Percentiles rank a stretch among this genome's conserved stretches.
Conservation (phyloP, 35 echinoderm and acorn worm genomes). For the Apostichopus californicus region DNA sequence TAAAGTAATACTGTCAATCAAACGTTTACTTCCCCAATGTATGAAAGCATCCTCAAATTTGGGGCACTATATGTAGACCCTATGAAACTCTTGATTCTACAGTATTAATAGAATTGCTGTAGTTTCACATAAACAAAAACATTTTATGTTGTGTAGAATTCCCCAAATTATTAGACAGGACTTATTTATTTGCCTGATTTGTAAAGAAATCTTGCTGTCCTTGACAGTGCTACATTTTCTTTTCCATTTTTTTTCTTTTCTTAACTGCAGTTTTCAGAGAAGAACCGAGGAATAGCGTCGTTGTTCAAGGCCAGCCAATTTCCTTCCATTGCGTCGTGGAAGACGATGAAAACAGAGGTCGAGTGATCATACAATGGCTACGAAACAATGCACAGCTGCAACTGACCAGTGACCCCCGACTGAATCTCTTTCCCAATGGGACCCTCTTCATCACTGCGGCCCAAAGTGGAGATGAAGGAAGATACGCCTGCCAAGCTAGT, state of each 20-base stretch:
- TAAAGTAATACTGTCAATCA: too few relatives aligned
- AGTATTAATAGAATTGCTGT: too few relatives aligned
- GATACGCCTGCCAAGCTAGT: slow-evolving; percentile 72
- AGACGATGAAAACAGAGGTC: slow-evolving; percentile 46
- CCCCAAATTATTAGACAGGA: too few relatives aligned
- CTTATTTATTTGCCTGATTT: too few relatives aligned
- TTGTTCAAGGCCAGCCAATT: slow-evolving; percentile 64
- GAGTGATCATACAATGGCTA: slow-evolving; percentile 70
- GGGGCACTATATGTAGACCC: too few relatives aligned
- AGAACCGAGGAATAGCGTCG: slow-evolving; percentile 65
- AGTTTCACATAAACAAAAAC: too few relatives aligned
- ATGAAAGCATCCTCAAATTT: too few relatives aligned
- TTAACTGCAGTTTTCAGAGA: slow-evolving; percentile 69
- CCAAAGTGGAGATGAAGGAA: slow-evolving; percentile 73
- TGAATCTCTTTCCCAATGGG: slow-evolving; percentile 74
- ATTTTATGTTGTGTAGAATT: too few relatives aligned
- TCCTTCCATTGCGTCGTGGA: slow-evolving; percentile 76
- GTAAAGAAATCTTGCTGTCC: too few relatives aligned
- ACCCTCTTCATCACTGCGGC: slow-evolving; percentile 66
- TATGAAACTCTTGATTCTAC: too few relatives aligned
- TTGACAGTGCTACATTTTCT: too few relatives aligned
- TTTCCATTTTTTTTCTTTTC: background rate
- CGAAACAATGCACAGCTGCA: slow-evolving; percentile 50
- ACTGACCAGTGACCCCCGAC: slow-evolving; percentile 1
- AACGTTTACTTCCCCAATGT: too few relatives aligned